These are phyloP conservation scores for Pseudochaenichthys georgianus DNA, from an alignment of 2,797 vertebrate genomes.

Conservation along the genomic window DNA sequence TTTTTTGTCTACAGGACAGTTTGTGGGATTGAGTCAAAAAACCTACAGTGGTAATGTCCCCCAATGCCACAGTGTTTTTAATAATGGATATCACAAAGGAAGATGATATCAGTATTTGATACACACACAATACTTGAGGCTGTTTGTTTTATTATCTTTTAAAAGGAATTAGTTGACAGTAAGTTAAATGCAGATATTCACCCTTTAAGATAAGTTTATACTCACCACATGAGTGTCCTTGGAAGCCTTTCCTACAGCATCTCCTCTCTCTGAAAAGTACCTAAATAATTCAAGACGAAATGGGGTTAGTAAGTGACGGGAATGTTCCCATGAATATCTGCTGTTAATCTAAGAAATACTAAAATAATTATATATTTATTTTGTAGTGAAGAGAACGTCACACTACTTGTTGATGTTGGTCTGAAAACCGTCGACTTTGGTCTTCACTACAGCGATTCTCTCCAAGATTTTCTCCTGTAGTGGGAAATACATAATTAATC, in stretches of 20 bases:
- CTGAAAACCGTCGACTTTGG: conserved; percentile 90
- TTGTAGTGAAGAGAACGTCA: too few relatives aligned
- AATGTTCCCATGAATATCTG: too few relatives aligned
- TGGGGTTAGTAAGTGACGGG: neutral
- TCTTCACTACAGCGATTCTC: conserved; percentile 89
- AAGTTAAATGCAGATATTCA: neutral
- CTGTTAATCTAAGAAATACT: too few relatives aligned
- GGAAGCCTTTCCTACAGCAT: conserved; percentile 92
- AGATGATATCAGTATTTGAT: neutral
- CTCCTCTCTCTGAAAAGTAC: conserved; percentile 92
- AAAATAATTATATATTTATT: too few relatives aligned
- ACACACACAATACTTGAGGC: neutral
- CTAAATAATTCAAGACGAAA: conserved; percentile 62
- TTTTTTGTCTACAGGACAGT: too few relatives aligned
- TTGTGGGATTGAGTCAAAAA: too few relatives aligned
- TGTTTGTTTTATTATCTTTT: neutral
- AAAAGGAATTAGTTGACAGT: too few relatives aligned
- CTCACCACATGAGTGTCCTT: conserved; percentile 94
- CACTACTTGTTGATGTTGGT: conserved; percentile 91
- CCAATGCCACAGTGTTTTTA: too few relatives aligned
- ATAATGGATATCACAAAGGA: neutral
- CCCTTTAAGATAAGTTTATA: neutral
- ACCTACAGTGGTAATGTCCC: too few relatives aligned
- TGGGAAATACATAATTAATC: neutral
- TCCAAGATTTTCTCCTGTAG: conserved; percentile 92